Evolutionary conservation across 1,140 invertebrate species (phyloP), one percentile per base, ranked within the genome.

Genomic region (Diploscapter pachys): DNA sequence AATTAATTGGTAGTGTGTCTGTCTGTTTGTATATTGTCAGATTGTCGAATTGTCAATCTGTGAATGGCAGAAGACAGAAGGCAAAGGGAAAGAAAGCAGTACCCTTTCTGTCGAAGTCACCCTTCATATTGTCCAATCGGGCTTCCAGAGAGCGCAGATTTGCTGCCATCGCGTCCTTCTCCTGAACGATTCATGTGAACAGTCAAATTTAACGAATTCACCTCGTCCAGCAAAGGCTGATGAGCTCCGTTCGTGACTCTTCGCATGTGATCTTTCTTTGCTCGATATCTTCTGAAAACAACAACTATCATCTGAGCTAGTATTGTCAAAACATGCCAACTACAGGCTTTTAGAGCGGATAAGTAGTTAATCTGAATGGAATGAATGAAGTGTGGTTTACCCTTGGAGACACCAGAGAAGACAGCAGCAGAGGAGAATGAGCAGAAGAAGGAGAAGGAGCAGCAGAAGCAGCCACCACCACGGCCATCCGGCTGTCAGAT

Each of bases 381-480:
- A 49, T 63, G 50, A 4, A 61, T 52, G 5, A 64, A 62, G 66
- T 48, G 49, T n/a, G 48, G 49, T 65, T 9, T 82, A 85, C 83
- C 79, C 71, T 66, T 75, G 55, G 5, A 85, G 71, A 54, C 80
- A 81, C 84, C 84, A 85, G 13, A 77, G 64, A 51, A 86, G 79
- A 53, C 79, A 71, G 79, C 84, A 86, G 57, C 79, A 81, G 63
- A 85, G 83, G 48, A 85, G 80, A 63, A 84, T 76, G 53, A 76
- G 66, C 49, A 85, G 80, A 13, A 85, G 79, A 48, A 86, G 79
- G 31, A 84, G 68, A 13, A 86, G 76, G 48, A 85, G 77, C 31
- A 83, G 78, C 11, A 83, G 68, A 13, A 85, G 68, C 50, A 85
- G 75, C 83, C 83, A 85, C 83, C 83, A 85, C 83, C 83, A 85